These are phyloP conservation scores for Neomonachus schauinslandi DNA, from an alignment of 2,113 vertebrate genomes.

Conservation along the genomic window DNA sequence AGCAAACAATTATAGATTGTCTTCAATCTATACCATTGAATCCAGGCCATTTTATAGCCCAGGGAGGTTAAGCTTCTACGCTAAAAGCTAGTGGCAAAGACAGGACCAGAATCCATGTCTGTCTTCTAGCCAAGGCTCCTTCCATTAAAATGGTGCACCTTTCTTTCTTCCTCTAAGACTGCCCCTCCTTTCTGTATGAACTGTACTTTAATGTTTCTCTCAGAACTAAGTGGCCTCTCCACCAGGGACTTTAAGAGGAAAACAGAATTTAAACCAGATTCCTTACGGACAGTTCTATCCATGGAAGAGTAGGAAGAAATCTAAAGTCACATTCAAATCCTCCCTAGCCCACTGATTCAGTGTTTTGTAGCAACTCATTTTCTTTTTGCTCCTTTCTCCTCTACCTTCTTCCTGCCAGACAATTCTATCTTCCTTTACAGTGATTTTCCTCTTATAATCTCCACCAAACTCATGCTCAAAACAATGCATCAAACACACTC, in stretches of 20 bases:
- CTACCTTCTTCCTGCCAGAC: background rate
- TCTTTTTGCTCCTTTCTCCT: slow-evolving; percentile 18
- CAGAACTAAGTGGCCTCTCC: background rate
- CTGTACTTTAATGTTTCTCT: background rate
- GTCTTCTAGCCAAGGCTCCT: background rate
- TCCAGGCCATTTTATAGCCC: background rate
- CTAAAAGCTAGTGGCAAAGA: background rate
- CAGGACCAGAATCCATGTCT: background rate
- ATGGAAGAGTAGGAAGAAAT: background rate
- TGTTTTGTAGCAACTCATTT: background rate
- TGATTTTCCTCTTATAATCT: background rate
- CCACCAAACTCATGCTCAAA: slow-evolving; percentile 66
- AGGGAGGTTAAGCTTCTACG: background rate
- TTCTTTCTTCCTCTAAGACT: background rate
- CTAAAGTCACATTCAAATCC: slow-evolving; percentile 39
- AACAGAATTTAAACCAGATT: slow-evolving; percentile 41
- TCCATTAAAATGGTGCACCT: too few relatives aligned
- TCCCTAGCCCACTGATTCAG: background rate
- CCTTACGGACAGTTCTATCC: background rate
- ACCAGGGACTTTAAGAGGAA: slow-evolving; percentile 16
- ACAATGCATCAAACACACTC: slow-evolving; percentile 41
- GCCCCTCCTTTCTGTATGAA: background rate
- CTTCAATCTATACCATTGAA: background rate
- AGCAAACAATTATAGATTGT: slow-evolving; percentile 14
- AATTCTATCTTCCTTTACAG: background rate